Evolutionary conservation across 1,140 invertebrate genomes (phyloP).

Genomic region (Ips nitidus): DNA sequence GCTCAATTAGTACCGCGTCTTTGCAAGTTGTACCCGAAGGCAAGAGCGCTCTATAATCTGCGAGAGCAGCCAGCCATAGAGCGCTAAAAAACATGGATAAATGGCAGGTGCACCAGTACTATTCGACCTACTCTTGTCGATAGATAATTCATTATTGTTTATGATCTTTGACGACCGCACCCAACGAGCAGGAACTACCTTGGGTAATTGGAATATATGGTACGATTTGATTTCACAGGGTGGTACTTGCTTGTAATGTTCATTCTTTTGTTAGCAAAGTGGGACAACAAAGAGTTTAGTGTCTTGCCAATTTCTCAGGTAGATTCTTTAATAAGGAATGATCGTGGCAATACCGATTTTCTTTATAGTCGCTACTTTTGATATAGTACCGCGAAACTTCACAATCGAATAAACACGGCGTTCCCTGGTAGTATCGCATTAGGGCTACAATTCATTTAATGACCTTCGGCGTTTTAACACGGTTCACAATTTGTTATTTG

Average conservation of each 20-base stretch:
- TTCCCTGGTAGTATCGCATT: slow-evolving; percentile 18
- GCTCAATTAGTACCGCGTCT: slow-evolving; percentile 16
- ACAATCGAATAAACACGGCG: slow-evolving; percentile 34
- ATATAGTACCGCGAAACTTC: slow-evolving; percentile 32
- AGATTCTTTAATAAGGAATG: slow-evolving; percentile 22
- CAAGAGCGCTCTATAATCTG: slow-evolving; percentile 30
- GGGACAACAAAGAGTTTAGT: not conserved
- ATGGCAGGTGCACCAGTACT: slow-evolving; percentile 41
- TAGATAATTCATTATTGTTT: slow-evolving; percentile 43
- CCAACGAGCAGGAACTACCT: slow-evolving; percentile 34
- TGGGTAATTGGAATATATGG: slow-evolving; percentile 22
- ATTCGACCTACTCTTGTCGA: slow-evolving; percentile 44
- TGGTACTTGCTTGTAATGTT: not conserved
- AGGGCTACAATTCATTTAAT: slow-evolving; percentile 21
- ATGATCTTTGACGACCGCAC: slow-evolving; percentile 35
- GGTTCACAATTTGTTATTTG: slow-evolving; percentile 21
- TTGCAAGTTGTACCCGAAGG: slow-evolving; percentile 8
- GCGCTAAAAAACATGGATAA: slow-evolving; percentile 23
- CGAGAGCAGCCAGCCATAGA: slow-evolving; percentile 29
- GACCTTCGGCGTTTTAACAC: slow-evolving; percentile 18
- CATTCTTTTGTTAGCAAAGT: too few species aligned
- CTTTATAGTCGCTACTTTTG: slow-evolving; percentile 29
- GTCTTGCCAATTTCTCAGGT: not conserved
- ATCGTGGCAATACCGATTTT: slow-evolving; percentile 26
- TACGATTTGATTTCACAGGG: slow-evolving; percentile 11